A percentile compares a stretch with the other conserved stretches of the same genome.
Evolutionary conservation across 2,113 vertebrate genomes (phyloP).

Genomic region (Tachycineta bicolor): DNA sequence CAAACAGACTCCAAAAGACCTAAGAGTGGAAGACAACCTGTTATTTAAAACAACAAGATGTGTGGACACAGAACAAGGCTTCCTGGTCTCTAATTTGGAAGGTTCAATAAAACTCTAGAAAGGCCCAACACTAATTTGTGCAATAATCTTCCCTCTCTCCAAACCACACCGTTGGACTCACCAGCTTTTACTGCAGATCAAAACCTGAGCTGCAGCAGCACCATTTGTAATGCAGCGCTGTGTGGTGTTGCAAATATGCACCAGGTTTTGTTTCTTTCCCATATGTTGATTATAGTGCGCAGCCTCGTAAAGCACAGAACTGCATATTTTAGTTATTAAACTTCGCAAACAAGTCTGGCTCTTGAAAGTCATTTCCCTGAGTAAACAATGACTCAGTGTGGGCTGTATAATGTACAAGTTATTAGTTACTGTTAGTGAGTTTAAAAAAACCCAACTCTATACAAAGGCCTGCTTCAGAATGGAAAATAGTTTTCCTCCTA

Average conservation of each 20-base stretch:
- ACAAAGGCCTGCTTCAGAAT: slow-evolving; percentile 46
- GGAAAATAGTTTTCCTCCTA: slow-evolving; percentile 55
- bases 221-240: background rate
- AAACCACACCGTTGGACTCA: background rate
- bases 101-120: background rate
- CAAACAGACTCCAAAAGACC: background rate
- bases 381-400: slow-evolving; percentile 59
- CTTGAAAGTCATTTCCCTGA: slow-evolving; percentile 52
- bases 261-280: background rate
- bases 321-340: slow-evolving; percentile 44
- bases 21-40: slow-evolving; percentile 10
- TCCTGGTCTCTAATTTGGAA: slow-evolving; percentile 9
- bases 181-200: background rate
- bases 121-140: background rate
- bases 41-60: background rate
- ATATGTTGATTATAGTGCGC: background rate
- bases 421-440: slow-evolving; percentile 49
- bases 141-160: background rate
- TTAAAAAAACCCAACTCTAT: slow-evolving; percentile 2
- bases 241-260: background rate
- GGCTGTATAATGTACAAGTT: slow-evolving; percentile 42
- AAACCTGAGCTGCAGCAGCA: background rate
- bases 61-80: background rate
- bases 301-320: background rate
- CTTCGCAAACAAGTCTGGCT: slow-evolving; percentile 49